Percentiles rank a stretch among this genome's conserved stretches.
These are phyloP conservation scores for Lithophane semibrunnea DNA, from an alignment of 2,888 invertebrate genomes.

Conservation along the genomic window DNA sequence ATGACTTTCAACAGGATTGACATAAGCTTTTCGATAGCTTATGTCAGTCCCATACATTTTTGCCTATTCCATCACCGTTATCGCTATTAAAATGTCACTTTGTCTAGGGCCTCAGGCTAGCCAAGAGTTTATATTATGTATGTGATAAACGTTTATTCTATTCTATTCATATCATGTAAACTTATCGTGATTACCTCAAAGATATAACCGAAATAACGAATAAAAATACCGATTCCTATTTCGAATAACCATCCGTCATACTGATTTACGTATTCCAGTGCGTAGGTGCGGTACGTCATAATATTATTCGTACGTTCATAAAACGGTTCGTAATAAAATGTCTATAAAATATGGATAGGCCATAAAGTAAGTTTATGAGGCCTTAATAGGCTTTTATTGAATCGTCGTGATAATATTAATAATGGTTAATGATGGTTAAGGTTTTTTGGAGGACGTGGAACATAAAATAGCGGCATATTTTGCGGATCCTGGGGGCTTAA, in stretches of 20 bases:
- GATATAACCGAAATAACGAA: slow-evolving; percentile 6
- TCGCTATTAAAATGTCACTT: too few species aligned
- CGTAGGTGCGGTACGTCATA: slow-evolving; percentile 34
- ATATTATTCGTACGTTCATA: slow-evolving; percentile 54
- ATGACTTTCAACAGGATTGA: too few species aligned
- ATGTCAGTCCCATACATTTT: too few species aligned
- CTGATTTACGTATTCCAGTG: slow-evolving; percentile 50
- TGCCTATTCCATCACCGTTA: too few species aligned
- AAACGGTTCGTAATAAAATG: slow-evolving; percentile 59
- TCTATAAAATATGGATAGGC: slow-evolving; percentile 60
- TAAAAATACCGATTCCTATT: slow-evolving; percentile 28
- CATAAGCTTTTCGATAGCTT: too few species aligned
- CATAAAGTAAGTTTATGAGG: slow-evolving; percentile 47
- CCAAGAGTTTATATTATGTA: too few species aligned
- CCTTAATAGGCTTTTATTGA: slow-evolving; percentile 59
- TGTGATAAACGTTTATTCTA: too few species aligned
- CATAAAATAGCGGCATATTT: neutral
- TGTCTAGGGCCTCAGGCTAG: too few species aligned
- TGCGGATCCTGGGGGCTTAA: too few species aligned
- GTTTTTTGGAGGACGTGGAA: neutral
- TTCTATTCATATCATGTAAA: neutral
- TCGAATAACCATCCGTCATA: slow-evolving; percentile 26
- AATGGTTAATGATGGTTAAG: slow-evolving; percentile 26
- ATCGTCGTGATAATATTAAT: slow-evolving; percentile 56
- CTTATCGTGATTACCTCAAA: slow-evolving; percentile 28